These are phyloP conservation scores for Oreohelix idahoensis DNA, from an alignment of 1,140 invertebrate species.

Conservation along the genomic window DNA sequence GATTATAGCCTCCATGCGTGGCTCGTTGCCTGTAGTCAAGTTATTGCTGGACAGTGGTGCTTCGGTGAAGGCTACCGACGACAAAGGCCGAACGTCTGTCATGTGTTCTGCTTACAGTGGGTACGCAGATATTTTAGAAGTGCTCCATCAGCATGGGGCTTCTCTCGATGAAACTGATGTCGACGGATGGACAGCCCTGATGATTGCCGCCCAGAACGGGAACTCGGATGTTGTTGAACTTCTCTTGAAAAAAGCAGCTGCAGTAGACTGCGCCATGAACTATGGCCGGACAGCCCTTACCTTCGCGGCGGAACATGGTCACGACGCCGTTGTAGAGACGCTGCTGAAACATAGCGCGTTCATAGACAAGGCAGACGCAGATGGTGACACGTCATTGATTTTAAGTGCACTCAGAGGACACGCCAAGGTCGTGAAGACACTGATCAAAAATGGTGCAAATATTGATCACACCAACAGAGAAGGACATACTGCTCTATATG, in stretches of 20 bases:
- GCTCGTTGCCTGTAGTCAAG: neutral
- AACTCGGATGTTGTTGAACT: conserved; percentile 70
- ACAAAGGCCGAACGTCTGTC: conserved; percentile 10
- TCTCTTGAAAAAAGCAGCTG: conserved; percentile 74
- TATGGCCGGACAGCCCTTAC: conserved; percentile 84
- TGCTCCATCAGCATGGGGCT: conserved; percentile 12
- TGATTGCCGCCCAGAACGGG: conserved; percentile 30
- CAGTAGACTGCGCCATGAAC: conserved; percentile 73
- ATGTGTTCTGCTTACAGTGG: conserved; percentile 22
- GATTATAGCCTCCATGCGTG: neutral
- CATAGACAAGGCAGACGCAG: conserved; percentile 80
- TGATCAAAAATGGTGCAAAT: conserved; percentile 49
- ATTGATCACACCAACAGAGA: conserved; percentile 52
- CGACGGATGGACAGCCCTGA: conserved; percentile 26
- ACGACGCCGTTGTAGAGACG: conserved; percentile 88
- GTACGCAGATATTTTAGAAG: neutral
- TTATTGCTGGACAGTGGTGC: neutral
- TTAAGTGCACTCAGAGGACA: conserved; percentile 48
- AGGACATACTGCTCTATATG: conserved; percentile 58
- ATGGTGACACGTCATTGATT: conserved; percentile 55
- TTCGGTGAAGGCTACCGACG: neutral
- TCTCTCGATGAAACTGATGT: neutral
- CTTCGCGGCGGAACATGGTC: conserved; percentile 93
- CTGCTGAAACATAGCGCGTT: conserved; percentile 88
- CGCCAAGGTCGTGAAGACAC: conserved; percentile 42